phyloP scores from a whole-genome alignment of 2,113 vertebrate genomes.

The Lonchura striata region DNA sequence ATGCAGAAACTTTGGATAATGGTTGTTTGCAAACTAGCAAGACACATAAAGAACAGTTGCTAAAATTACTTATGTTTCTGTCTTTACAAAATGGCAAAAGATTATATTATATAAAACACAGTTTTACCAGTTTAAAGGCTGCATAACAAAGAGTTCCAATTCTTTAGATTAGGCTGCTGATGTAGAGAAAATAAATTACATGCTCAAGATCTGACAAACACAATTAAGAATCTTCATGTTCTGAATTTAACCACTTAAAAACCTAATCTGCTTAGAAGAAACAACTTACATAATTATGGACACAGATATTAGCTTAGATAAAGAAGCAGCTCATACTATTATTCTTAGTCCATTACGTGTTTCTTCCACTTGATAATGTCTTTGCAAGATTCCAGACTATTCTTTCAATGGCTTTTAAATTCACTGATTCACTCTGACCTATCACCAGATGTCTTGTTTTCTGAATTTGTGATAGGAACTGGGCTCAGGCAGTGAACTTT shows the following conservation, averaged over 20 bases:
- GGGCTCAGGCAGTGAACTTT: neutral
- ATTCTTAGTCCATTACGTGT: neutral
- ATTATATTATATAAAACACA: neutral
- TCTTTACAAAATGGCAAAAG: neutral
- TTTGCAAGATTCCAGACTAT: neutral
- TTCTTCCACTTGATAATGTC: neutral
- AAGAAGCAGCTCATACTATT: neutral
- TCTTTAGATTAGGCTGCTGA: neutral
- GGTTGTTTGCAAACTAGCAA: neutral
- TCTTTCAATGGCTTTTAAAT: neutral
- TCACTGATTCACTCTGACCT: neutral
- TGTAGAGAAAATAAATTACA: fast-evolving
- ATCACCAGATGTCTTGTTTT: neutral
- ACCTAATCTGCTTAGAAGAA: neutral
- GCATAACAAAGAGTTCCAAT: neutral
- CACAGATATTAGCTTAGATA: neutral
- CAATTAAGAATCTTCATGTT: neutral
- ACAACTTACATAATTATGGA: neutral
- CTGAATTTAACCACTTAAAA: neutral
- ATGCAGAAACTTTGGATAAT: neutral
- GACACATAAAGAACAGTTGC: neutral
- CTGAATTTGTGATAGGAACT: neutral
- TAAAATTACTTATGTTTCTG: neutral
- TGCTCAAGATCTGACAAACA: neutral
- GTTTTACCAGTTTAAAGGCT: neutral